Evolutionary conservation across 2,797 vertebrate species (phyloP), one percentile per base, ranked within the genome.

Genomic region (Tokudaia muenninki): DNA sequence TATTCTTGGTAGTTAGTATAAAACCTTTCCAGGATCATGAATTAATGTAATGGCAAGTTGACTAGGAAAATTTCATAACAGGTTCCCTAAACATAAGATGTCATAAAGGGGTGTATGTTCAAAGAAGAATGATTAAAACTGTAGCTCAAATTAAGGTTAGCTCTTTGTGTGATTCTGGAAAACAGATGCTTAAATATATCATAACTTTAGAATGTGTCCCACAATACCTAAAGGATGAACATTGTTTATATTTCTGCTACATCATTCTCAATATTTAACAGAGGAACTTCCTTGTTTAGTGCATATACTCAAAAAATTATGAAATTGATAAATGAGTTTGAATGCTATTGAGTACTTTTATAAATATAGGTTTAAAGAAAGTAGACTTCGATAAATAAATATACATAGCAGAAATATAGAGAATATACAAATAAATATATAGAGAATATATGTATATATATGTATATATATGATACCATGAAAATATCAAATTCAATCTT

Each of bases 81-180:
- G 26, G 21, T 1, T 41, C 22, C 19, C 0, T 95, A 81, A 92
- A 44, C 0, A 83, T 89, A 67, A 94, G 29, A 6, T 83, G 2
- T 44, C 67, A 16, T 80, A 29, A 37, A 55, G 9, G 24, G 13
- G 47, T 8, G 4, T 6, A 16, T 31, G 29, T 11, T 21, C 0
- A 14, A 26, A 79, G 21, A 87, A 12, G 8, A 75, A 3, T 41
- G 29, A 3, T 77, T 90, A 87, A 91, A 91, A 61, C 7, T 80
- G 6, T 8, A 70, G 21, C 3, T 29, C 16, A 75, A 59, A 24
- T 50, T 65, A 94, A 90, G 7, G 1, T 81, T 82, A 65, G 67
- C 21, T 75, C 44, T 91, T 92, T 52, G 34, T 47, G 12, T 52
- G 88, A 61, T 74, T 81, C 94, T 88, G 26, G 90, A 94, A 91